Evolutionary conservation across 2,113 vertebrate genomes (phyloP).

Genomic region (Tachycineta bicolor): DNA sequence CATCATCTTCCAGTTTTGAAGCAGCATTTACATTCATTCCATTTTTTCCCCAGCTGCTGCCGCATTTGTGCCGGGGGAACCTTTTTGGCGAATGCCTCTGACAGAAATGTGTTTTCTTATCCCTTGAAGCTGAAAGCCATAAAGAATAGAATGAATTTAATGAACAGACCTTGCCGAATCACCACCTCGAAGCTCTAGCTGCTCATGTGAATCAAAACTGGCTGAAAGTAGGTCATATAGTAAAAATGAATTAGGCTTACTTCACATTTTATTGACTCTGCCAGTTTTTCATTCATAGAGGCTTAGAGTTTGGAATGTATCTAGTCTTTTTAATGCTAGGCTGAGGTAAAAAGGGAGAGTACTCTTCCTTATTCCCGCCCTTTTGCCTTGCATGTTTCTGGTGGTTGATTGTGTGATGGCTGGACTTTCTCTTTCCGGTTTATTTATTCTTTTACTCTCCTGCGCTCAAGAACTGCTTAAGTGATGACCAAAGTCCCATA

Average conservation of each 20-base stretch:
- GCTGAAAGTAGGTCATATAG: slow-evolving; percentile 78
- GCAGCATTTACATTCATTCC: background rate
- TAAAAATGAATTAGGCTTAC: slow-evolving; percentile 72
- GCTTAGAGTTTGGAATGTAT: slow-evolving; percentile 29
- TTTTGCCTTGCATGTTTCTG: background rate
- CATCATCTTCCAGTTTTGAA: background rate
- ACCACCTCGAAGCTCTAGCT: slow-evolving; percentile 65
- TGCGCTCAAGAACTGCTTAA: background rate
- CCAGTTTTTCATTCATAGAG: slow-evolving; percentile 56
- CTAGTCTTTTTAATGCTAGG: slow-evolving; percentile 28
- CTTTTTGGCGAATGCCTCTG: slow-evolving; percentile 44
- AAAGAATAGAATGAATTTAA: slow-evolving; percentile 68
- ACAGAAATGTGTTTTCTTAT: slow-evolving; percentile 64
- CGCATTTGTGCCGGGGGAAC: slow-evolving; percentile 2
- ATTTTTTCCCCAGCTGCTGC: background rate
- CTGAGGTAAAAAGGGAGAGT: slow-evolving; percentile 23
- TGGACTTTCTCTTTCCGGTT: background rate
- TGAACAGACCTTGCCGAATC: slow-evolving; percentile 71
- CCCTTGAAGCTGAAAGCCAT: slow-evolving; percentile 63
- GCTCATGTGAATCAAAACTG: slow-evolving; percentile 72
- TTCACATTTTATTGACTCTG: slow-evolving; percentile 72
- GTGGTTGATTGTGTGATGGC: background rate
- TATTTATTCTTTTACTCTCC: background rate
- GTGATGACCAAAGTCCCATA: background rate
- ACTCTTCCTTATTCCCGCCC: background rate